phyloP scores from a whole-genome alignment of 2,888 invertebrate genomes.

The Hofmannophila pseudospretella region DNA sequence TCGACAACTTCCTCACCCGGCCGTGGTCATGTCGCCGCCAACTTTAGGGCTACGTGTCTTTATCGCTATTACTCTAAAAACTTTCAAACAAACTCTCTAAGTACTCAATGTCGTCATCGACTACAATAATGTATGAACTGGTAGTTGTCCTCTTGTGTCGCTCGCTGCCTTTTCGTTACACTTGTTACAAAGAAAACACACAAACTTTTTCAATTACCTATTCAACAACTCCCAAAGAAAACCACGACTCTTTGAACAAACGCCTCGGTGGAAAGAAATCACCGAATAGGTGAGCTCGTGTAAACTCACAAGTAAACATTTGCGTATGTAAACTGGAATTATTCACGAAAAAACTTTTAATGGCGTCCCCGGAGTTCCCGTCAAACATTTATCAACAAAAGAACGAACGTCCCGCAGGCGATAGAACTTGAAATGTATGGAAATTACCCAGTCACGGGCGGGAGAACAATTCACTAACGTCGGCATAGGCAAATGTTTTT shows the following conservation, averaged over 20 bases:
- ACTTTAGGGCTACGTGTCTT: conserved; percentile 39
- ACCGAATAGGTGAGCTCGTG: conserved; percentile 73
- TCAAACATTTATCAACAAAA: conserved; percentile 79
- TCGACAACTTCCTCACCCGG: conserved; percentile 44
- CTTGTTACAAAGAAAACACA: conserved; percentile 46
- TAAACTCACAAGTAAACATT: conserved; percentile 76
- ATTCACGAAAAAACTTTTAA: conserved; percentile 79
- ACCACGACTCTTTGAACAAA: conserved; percentile 58
- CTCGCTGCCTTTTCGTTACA: conserved; percentile 39
- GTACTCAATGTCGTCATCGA: conserved; percentile 3
- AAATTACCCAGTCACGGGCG: conserved; percentile 77
- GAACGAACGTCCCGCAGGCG: conserved; percentile 78
- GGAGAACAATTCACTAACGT: conserved; percentile 76
- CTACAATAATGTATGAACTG: conserved; percentile 14
- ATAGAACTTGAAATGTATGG: conserved; percentile 78
- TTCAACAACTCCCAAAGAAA: conserved; percentile 59
- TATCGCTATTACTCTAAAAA: conserved; percentile 33
- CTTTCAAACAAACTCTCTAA: conserved; percentile 17
- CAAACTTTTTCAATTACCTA: conserved; percentile 71
- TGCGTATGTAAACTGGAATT: conserved; percentile 78
- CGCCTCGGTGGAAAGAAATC: conserved; percentile 73
- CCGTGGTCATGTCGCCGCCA: conserved; percentile 24
- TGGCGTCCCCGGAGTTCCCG: conserved; percentile 77
- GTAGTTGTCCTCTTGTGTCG: not conserved
- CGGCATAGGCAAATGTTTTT: conserved; percentile 76